phyloP scores from a whole-genome alignment of 2,113 vertebrate species.

The Vimba vimba region DNA sequence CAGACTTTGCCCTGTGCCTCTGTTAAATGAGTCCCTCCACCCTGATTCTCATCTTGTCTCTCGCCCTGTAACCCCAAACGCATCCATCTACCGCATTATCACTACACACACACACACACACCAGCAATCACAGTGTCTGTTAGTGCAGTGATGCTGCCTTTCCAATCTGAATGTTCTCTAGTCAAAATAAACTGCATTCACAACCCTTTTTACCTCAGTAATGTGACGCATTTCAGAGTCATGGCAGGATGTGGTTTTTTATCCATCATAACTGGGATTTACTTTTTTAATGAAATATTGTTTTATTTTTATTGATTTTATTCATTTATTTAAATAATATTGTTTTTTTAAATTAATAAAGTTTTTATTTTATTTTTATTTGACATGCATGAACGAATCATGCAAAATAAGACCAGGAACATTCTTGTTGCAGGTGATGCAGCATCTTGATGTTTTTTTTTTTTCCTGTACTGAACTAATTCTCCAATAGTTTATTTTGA shows the following conservation, averaged over 20 bases:
- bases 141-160: neutral
- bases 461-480: too few species aligned
- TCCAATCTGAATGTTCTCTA: neutral
- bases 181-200: neutral
- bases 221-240: neutral
- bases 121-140: constrained; percentile 11
- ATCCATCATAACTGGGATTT: neutral
- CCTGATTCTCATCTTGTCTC: constrained; percentile 41
- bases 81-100: constrained; percentile 51
- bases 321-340: neutral
- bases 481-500: too few species aligned
- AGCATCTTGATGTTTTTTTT: too few species aligned
- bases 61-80: constrained; percentile 49
- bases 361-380: neutral
- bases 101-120: constrained; percentile 4
- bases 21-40: constrained; percentile 53
- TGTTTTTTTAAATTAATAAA: too few species aligned
- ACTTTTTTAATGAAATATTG: neutral
- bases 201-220: neutral
- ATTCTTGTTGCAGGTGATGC: too few species aligned
- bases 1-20: constrained; percentile 48
- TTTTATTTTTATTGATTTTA: neutral
- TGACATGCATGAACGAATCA: neutral
- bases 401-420: neutral
- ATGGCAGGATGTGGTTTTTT: neutral